Evolutionary conservation across 2,113 vertebrate species (phyloP).

Genomic region (Pionites leucogaster): DNA sequence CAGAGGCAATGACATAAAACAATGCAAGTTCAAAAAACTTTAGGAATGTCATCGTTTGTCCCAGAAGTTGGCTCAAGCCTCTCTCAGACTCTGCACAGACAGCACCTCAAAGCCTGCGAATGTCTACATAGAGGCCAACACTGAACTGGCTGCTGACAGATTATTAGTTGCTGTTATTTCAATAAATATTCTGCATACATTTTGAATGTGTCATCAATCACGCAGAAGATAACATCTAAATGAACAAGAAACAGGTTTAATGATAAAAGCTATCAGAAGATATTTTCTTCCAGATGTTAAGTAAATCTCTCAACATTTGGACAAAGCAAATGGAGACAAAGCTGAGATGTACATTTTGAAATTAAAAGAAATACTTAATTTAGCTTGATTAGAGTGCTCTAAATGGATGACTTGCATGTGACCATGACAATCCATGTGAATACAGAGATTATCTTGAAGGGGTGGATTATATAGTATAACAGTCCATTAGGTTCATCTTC

Average conservation of each 20-base stretch:
- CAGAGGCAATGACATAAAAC: neutral
- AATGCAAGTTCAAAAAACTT: neutral
- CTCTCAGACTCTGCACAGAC: neutral
- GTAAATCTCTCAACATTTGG: constrained; percentile 22
- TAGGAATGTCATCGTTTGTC: neutral
- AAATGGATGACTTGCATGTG: neutral
- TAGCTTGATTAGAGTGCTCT: neutral
- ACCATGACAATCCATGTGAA: neutral
- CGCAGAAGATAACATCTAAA: constrained; percentile 30
- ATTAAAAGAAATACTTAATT: constrained; percentile 24
- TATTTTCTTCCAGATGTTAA: constrained; percentile 37
- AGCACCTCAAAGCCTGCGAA: constrained; percentile 15
- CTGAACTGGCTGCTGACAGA: constrained; percentile 5
- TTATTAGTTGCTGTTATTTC: neutral
- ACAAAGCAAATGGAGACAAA: constrained; percentile 47
- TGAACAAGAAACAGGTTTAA: constrained; percentile 37
- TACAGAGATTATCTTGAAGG: neutral
- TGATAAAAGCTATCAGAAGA: constrained; percentile 41
- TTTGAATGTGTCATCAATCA: constrained; percentile 63
- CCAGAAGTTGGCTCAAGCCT: neutral
- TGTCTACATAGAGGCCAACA: neutral
- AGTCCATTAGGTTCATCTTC: neutral
- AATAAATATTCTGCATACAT: constrained; percentile 35
- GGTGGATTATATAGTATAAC: constrained; percentile 2
- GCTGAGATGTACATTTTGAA: constrained; percentile 33